Evolutionary conservation across 2,113 vertebrate species (phyloP), one percentile per base, ranked within the genome.

Genomic region (Carassius carassius): DNA sequence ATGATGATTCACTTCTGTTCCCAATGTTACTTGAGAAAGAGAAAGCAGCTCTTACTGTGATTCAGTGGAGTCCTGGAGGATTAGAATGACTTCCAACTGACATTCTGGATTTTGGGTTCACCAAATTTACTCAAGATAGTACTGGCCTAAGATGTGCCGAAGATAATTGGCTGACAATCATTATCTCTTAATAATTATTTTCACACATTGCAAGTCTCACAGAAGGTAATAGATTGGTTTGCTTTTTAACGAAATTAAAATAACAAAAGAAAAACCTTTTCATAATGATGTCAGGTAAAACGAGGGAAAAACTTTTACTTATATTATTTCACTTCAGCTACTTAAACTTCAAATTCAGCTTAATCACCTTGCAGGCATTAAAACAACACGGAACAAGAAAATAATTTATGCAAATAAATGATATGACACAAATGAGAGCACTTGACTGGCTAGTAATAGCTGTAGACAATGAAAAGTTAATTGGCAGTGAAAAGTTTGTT

Each of bases 401-500:
- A 29, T 9, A 74, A 74, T 49, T 25, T 25, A 12, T 74, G 47
- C 49, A 76, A 5, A 76, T 76, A 54, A 76, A 72, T n/a, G 9
- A 76, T 75, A 51, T 32, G 74, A 54, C 74, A 74, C 11, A 44
- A n/a, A 51, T 54, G 23, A 76, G 47, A 29, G n/a, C 69, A 41
- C 37, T 13, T 70, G 32, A 70, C 32, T 70, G 32, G 32, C 12
- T 75, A 17, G 44, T 16, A 17, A 69, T 41, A 37, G 32, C 32
- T 11, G 32, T 37, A 70, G 32, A n/a, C 69, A 62, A 72, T 41
- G 35, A 21, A 72, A 77, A 77, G 74, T 54, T 21, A 77, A 77
- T 21, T 56, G 25, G 10, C 49, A 35, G 17, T 72, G 19, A 41
- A 72, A 72, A 35, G 69, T 35, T 72, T 72, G 47, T 76, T 54